Evolutionary conservation across 2,888 invertebrate species (phyloP), one percentile per base, ranked within the genome.

Genomic region (Leptinotarsa rubiginosa): DNA sequence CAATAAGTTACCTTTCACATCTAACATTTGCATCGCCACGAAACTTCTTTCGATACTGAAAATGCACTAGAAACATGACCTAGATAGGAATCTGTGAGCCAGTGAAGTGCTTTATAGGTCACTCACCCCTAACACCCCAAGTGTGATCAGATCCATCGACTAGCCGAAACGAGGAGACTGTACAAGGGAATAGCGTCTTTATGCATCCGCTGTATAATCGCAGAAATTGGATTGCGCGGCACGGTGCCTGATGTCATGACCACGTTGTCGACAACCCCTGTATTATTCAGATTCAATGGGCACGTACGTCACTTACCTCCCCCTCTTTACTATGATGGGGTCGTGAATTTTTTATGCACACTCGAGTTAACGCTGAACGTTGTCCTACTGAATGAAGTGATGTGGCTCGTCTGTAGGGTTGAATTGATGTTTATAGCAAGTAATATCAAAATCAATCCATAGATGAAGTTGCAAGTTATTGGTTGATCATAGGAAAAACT

Each of bases 21-120:
- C 62, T 50, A 74, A 66, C 73, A 69, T 74, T 69, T 74, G 65
- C 69, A 69, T 74, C 73, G 31, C 73, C 65, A 65, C 49, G 31
- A 20, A 22, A 56, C 50, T 65, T 65, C 65, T 62, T 62, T 62
- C 62, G 62, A 31, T 62, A 62, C 31, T 62, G 18, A 18, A 67
- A 69, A 56, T 69, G 69, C 47, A 69, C 72, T 73, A 75, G 73
- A 65, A 74, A 77, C 78, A 77, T 81, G 81, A 81, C 81, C 81
- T 75, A 81, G 78, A 81, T 81, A 79, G 75, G 72, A 74, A 80
- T 80, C 78, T 78, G 65, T 59, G 65, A 69, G 56, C 70, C 70
- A 72, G 70, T 69, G 72, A 49, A 76, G 59, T 73, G 66, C 70
- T 72, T 75, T 75, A 69, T 73, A 73, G 78, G 78, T 78, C 78